Base-by-base conservation (phyloP, 2,888 invertebrate species). In the Meiosimyza decipiens region DNA sequence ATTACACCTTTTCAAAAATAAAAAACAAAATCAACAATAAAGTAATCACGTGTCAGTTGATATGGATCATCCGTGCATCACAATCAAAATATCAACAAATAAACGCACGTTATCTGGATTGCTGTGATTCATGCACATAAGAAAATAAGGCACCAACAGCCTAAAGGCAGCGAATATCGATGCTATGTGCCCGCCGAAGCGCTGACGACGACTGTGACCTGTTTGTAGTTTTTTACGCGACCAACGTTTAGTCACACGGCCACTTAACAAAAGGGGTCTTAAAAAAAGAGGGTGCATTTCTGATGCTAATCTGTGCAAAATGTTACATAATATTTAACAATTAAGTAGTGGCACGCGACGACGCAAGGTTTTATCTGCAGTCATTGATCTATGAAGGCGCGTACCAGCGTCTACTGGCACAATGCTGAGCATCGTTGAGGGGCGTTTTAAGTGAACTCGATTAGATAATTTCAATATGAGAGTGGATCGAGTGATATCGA, bases 271-370 rank as follows among this genome's bases (percentile, higher is more conserved):
- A 55, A 49, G 16, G 80, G 79, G 49, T n/a, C 9, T 49, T 40
- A 15, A 15, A 47, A 47, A 40, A 77, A 76, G 63, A 69, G 69
- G 66, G 71, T 64, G 40, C 28, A 22, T 47, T 70, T 33, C 18
- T 15, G 85, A 84, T 84, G 81, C 80, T 84, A 84, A 85, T 85
- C 83, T 81, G 75, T 75, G 79, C 81, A 81, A 84, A 84, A 85
- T 83, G 85, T 81, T 85, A 83, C 86, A 84, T 83, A 86, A 85
- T 84, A 84, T 84, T 85, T 80, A 82, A 84, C 85, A 85, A 85
- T 86, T 86, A 85, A 86, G 85, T 84, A 82, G 79, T 76, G 80
- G 71, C 85, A 85, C 85, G 84, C 84, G 84, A 50, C 65, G n/a
- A 47, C 60, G 62, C 51, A 33, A 50, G 2, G 68, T 18, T 66